Conservation (phyloP, 2,113 vertebrate genomes). For the Onychorhynchus coronatus region DNA sequence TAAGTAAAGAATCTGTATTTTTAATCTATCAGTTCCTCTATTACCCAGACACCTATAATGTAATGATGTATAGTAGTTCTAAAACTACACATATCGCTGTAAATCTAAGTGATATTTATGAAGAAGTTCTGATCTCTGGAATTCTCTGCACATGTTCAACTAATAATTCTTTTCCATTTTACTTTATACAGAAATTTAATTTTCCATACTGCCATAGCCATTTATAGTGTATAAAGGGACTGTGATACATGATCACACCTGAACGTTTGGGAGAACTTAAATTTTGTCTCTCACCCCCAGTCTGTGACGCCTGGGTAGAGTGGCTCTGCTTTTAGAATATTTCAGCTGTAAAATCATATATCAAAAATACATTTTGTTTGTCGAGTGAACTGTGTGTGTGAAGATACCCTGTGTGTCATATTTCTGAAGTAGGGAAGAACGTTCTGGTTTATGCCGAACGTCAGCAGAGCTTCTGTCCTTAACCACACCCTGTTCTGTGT, state of each 20-base stretch:
- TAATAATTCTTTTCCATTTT: not conserved
- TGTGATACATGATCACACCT: not conserved
- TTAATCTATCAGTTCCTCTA: not conserved
- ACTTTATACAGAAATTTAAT: not conserved
- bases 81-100: not conserved
- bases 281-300: not conserved
- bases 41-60: not conserved
- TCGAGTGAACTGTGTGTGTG: not conserved
- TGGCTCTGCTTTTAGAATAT: not conserved
- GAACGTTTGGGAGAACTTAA: not conserved
- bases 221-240: not conserved
- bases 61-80: not conserved
- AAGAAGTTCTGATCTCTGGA: not conserved
- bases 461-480: not conserved
- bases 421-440: not conserved
- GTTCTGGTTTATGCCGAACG: not conserved
- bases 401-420: fast-evolving
- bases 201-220: not conserved
- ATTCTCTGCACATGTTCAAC: not conserved
- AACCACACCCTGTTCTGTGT: not conserved
- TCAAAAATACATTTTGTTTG: not conserved
- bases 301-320: not conserved
- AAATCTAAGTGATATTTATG: not conserved
- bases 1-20: not conserved
- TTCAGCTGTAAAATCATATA: not conserved